Base-by-base conservation (phyloP, 64 coral and sea anemone species). In the Pachyseris speciosa region DNA sequence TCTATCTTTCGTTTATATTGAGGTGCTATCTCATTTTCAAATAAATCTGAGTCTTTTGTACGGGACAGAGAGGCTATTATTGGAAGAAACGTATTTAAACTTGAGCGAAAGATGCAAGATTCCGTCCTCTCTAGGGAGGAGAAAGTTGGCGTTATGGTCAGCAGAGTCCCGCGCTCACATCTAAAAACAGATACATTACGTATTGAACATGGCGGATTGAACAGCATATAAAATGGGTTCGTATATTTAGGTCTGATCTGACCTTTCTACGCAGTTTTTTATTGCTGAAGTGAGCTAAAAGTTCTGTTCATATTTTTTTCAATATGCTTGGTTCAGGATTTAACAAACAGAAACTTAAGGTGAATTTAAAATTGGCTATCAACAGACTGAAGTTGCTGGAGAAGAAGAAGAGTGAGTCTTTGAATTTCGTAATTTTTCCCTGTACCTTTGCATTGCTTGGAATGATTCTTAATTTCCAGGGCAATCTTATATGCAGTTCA, bases 371-470 rank as follows among this genome's bases (percentile, higher is more conserved):
- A 60, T 72, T 99, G 74, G 81, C 89, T 30, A 99, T 99, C 37
- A 99, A 99, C 88, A 41, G 97, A 45, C 90, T 99, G 0, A 99
- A 99, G 47, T 74, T 99, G 15, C 84, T 99, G 72, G 97, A 99
- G 81, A 99, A 99, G 76, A 99, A 99, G 52, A 99, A 99, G 64
- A 99, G 97, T 99, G 13, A 86, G 97, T 93, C 1, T 32, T 29
- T 0, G 30, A 69, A 71, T 69, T 89, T 77, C 73, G 64, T 38
- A 40, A 58, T 68, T 15, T 11, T 30, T 72, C n/a, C 0, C 79
- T 51, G 37, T 34, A 32, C 6, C 33, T 30, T n/a, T 58, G 0
- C 8, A 7, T 26, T 29, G 16, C 33, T 36, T 5, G 30, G 50
- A 83, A 33, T 52, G 13, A 67, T n/a, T n/a, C n/a, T n/a, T n/a